phyloP scores from a whole-genome alignment of 2,888 invertebrate genomes.

The Ctenicera cuprea region DNA sequence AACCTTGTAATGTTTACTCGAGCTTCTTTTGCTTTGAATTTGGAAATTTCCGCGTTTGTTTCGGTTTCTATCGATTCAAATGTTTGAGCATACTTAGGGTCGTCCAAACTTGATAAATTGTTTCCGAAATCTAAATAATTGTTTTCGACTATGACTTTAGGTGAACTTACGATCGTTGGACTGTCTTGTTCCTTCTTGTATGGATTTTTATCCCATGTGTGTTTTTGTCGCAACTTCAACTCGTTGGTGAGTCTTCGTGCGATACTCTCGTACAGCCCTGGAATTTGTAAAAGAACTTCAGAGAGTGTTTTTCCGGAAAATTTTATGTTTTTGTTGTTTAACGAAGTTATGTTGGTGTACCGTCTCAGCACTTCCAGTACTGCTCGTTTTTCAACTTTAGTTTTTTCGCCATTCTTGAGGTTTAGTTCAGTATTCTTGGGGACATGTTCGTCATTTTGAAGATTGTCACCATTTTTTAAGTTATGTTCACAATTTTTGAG shows the following conservation, averaged over 20 bases:
- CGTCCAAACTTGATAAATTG: conserved; percentile 2
- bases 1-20: no score
- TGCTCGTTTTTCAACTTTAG: not conserved
- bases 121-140: conserved; percentile 3
- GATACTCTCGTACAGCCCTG: conserved; percentile 22
- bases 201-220: no score
- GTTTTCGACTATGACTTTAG: conserved; percentile 21
- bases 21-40: not conserved
- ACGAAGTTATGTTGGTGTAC: not conserved
- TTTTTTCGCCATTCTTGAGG: not conserved
- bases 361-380: not conserved
- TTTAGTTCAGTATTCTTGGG: no score
- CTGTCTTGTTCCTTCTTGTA: no score
- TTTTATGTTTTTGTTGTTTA: not conserved
- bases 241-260: not conserved
- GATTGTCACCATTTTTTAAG: no score
- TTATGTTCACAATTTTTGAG: no score
- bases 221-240: conserved; percentile 1
- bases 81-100: not conserved
- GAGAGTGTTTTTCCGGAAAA: not conserved
- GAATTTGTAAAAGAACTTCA: not conserved
- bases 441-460: not conserved
- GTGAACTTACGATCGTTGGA: not conserved
- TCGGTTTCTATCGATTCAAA: not conserved
- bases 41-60: no score